These are phyloP conservation scores for Ceratosolen solmsi DNA, from an alignment of 1,140 invertebrate species.

Conservation along the genomic window DNA sequence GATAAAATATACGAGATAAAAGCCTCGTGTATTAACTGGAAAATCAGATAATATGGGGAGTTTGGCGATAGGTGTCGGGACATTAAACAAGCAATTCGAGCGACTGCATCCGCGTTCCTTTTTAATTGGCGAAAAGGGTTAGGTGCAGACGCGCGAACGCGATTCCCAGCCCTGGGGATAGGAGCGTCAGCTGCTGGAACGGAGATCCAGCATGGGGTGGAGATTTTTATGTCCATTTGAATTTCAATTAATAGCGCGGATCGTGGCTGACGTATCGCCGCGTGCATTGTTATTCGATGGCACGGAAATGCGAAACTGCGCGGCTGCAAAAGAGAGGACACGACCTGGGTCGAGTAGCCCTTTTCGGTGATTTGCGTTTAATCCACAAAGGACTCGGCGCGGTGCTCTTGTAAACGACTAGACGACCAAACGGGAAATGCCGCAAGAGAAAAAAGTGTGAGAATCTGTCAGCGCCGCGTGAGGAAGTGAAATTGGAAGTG, in stretches of 20 bases:
- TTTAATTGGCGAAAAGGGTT: slow-evolving; percentile 32
- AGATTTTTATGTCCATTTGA: slow-evolving; percentile 64
- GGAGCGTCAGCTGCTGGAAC: slow-evolving; percentile 16
- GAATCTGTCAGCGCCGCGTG: no score
- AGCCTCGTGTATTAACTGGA: slow-evolving; percentile 25
- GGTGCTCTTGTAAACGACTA: slow-evolving; percentile 36
- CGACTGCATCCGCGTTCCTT: slow-evolving; percentile 3
- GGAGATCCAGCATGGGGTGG: slow-evolving; percentile 17
- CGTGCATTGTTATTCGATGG: slow-evolving; percentile 38
- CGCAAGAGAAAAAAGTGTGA: no score
- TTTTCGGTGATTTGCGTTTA: slow-evolving; percentile 44
- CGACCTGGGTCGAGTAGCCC: neutral
- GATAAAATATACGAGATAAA: neutral
- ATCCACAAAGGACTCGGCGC: neutral
- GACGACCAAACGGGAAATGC: neutral
- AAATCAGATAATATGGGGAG: slow-evolving; percentile 27
- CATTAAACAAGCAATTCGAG: slow-evolving; percentile 41
- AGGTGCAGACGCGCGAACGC: neutral
- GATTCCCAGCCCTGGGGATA: neutral
- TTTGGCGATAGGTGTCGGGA: slow-evolving; percentile 11
- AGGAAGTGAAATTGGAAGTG: no score
- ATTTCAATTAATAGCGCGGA: slow-evolving; percentile 62
- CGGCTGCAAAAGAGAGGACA: neutral
- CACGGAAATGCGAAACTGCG: slow-evolving; percentile 3
- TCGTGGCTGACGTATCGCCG: slow-evolving; percentile 59